Evolutionary conservation across 1,140 invertebrate genomes (phyloP).

Genomic region (Heliothis subflexa): DNA sequence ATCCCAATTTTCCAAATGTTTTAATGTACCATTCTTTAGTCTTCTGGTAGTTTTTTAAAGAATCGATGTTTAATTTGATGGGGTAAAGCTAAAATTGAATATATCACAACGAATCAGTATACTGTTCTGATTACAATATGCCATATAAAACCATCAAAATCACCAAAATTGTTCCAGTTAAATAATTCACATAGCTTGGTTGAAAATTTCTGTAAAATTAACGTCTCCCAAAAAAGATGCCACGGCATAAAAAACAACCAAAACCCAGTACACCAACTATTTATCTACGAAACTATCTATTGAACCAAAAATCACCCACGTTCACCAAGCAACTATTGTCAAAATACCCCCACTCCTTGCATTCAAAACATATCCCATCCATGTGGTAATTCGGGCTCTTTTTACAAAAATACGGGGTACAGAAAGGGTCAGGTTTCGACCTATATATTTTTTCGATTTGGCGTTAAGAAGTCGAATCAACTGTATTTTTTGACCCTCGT

Average conservation of each 20-base stretch:
- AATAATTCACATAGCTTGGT: no score
- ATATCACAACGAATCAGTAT: no score
- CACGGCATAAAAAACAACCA: neutral
- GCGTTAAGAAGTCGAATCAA: slow-evolving; percentile 2
- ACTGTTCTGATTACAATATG: no score
- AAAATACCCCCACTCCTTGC: neutral
- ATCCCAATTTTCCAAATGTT: no score
- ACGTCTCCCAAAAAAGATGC: neutral
- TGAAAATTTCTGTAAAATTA: no score
- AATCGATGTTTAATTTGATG: no score
- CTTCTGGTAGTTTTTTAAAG: no score
- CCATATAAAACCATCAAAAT: no score
- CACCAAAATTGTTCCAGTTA: no score
- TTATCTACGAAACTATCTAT: slow-evolving; percentile 4
- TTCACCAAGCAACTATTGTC: neutral
- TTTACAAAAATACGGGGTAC: neutral
- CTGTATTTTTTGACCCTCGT: slow-evolving; percentile 5
- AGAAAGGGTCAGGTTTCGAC: slow-evolving; percentile 6
- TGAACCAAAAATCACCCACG: neutral
- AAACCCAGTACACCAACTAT: neutral
- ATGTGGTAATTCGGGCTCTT: slow-evolving; percentile 11
- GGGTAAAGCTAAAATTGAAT: no score
- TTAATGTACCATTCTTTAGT: no score
- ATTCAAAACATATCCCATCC: slow-evolving; percentile 7
- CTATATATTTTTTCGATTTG: slow-evolving; percentile 16